Evolutionary conservation across 2,888 invertebrate genomes (phyloP).

Genomic region (Drosophila rubida): DNA sequence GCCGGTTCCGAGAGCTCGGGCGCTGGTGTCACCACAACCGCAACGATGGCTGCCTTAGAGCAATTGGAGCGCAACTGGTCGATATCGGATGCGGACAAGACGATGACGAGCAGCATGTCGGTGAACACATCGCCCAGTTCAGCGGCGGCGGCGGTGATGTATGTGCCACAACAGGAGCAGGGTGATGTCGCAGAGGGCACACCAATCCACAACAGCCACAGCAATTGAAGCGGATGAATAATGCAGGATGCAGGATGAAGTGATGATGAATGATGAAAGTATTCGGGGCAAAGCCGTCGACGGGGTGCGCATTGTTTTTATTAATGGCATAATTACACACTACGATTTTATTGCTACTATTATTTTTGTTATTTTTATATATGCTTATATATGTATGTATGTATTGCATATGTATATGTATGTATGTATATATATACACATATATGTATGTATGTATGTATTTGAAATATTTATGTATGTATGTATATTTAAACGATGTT

Average conservation of each 20-base stretch:
- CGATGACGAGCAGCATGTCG: constrained; percentile 59
- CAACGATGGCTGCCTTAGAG: constrained; percentile 76
- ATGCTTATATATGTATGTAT: constrained; percentile 43
- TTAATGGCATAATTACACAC: constrained; percentile 70
- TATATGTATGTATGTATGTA: constrained; percentile 50
- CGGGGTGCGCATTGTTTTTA: constrained; percentile 76
- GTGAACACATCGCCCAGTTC: constrained; percentile 53
- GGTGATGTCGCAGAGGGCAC: constrained; percentile 52
- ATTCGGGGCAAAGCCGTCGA: constrained; percentile 66
- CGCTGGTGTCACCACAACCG: constrained; percentile 74
- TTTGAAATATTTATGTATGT: constrained; percentile 52
- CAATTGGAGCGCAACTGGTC: constrained; percentile 82
- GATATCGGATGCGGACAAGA: constrained; percentile 78
- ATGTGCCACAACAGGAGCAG: constrained; percentile 73
- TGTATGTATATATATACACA: constrained; percentile 27
- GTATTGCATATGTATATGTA: constrained; percentile 28
- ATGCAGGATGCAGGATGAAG: constrained; percentile 15
- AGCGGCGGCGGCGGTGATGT: constrained; percentile 61
- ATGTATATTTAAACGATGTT: constrained; percentile 73
- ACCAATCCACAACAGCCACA: constrained; percentile 58
- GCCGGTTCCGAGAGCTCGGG: constrained; percentile 74
- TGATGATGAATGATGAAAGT: constrained; percentile 40
- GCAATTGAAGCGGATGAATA: constrained; percentile 67
- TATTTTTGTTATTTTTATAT: constrained; percentile 80
- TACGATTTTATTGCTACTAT: constrained; percentile 79